Conservation (phyloP, 2,888 invertebrate species). For the Fragum sueziense region DNA sequence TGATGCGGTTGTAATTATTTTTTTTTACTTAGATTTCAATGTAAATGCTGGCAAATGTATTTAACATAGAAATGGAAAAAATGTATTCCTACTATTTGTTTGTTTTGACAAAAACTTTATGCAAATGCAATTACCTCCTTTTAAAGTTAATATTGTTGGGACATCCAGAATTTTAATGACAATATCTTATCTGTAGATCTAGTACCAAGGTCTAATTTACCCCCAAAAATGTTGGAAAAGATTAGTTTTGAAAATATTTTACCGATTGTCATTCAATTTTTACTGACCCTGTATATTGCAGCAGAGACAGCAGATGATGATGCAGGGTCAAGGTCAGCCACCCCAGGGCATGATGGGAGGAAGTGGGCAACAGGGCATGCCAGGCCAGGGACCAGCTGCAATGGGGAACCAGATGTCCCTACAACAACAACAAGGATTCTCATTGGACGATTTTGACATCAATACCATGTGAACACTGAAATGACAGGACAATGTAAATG, state of each 20-base stretch:
- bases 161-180: too few relatives aligned
- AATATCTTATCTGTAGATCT: too few relatives aligned
- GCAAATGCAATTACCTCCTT: too few relatives aligned
- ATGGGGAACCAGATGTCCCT: slow-evolving; percentile 54
- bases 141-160: too few relatives aligned
- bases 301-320: slow-evolving; percentile 60
- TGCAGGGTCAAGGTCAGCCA: slow-evolving; percentile 59
- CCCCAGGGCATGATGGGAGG: slow-evolving; percentile 63
- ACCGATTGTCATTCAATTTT: not conserved
- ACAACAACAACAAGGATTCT: slow-evolving; percentile 51
- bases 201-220: too few relatives aligned
- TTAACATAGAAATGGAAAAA: too few relatives aligned
- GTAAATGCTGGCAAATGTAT: too few relatives aligned
- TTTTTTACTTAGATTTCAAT: too few relatives aligned
- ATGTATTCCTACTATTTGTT: too few relatives aligned
- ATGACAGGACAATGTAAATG: not conserved
- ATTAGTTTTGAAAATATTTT: not conserved
- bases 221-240: too few relatives aligned
- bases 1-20: too few relatives aligned
- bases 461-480: slow-evolving; percentile 10
- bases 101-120: too few relatives aligned
- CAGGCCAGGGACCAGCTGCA: slow-evolving; percentile 43
- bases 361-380: slow-evolving; percentile 60
- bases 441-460: slow-evolving; percentile 58
- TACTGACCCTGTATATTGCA: slow-evolving; percentile 1